A percentile compares a stretch with the other conserved stretches of the same genome.
Evolutionary conservation across 2,797 vertebrate genomes (phyloP).

Genomic region (Heteromormyrus szaboi): DNA sequence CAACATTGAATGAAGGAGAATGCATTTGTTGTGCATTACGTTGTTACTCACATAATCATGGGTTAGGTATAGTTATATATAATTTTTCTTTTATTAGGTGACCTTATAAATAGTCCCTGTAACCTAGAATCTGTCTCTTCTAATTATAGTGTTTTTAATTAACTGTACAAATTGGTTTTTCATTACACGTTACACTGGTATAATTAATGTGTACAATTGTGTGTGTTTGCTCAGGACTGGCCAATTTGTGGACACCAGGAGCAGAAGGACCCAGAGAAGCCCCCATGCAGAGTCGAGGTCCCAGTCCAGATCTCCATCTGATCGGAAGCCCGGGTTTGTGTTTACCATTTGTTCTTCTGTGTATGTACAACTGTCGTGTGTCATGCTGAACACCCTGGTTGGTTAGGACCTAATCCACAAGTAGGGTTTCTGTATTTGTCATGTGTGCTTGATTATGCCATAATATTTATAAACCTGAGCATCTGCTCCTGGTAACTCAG

Average conservation of each 20-base stretch:
- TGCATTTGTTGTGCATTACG: not conserved
- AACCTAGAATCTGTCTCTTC: constrained; percentile 1
- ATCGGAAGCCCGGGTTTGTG: constrained; percentile 80
- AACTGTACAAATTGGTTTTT: constrained; percentile 4
- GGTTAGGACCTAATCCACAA: not conserved
- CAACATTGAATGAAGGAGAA: not conserved
- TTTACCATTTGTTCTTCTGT: not conserved
- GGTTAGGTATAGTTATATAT: not conserved
- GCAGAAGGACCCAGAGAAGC: constrained; percentile 67
- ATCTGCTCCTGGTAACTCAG: not conserved
- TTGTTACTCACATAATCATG: not conserved
- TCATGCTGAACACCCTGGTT: not conserved
- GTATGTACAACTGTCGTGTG: not conserved
- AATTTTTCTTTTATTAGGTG: not conserved
- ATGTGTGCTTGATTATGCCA: not conserved
- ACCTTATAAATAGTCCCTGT: not conserved
- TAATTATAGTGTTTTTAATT: not conserved
- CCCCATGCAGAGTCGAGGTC: constrained; percentile 70
- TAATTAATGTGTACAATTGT: constrained; percentile 6
- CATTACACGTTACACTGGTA: not conserved
- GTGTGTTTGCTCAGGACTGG: constrained; percentile 67
- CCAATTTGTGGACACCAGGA: constrained; percentile 76
- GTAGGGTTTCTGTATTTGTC: not conserved
- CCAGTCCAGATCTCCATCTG: constrained; percentile 69
- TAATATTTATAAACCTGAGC: not conserved